Evolutionary conservation across 2,113 vertebrate genomes (phyloP).

Genomic region (Chroicocephalus ridibundus): DNA sequence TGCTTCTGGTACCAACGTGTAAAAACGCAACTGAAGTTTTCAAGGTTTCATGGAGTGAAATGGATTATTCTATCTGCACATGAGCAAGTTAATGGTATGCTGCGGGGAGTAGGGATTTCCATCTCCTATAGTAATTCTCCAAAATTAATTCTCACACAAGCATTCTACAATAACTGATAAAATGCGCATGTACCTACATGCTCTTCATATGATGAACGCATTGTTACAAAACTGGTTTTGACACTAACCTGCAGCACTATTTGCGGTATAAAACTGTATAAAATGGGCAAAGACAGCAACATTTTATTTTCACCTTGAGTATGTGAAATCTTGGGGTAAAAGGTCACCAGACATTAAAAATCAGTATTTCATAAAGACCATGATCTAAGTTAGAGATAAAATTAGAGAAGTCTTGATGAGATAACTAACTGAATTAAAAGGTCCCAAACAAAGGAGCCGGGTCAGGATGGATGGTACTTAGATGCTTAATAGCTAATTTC

Average conservation of each 20-base stretch:
- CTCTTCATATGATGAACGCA: background rate
- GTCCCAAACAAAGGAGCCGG: background rate
- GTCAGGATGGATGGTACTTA: background rate
- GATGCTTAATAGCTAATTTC: background rate
- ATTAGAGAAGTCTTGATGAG: background rate
- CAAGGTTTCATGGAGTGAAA: background rate
- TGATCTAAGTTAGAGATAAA: background rate
- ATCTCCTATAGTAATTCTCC: background rate
- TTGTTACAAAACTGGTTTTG: background rate
- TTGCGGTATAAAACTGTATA: background rate
- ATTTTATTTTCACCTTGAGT: background rate
- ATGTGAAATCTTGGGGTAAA: background rate
- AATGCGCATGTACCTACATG: accelerated
- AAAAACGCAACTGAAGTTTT: background rate
- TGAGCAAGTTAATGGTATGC: background rate
- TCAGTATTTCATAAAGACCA: background rate
- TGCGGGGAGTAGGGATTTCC: background rate
- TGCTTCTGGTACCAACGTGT: background rate
- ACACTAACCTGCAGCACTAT: background rate
- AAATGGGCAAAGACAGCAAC: background rate
- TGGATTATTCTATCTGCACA: background rate
- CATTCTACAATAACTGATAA: background rate
- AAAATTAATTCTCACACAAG: background rate
- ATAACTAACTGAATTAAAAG: background rate
- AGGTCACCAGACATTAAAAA: background rate